Percentiles rank a stretch among this genome's conserved stretches.
These are phyloP conservation scores for Anisognathus igniventris DNA, from an alignment of 2,797 vertebrate genomes.

Conservation along the genomic window DNA sequence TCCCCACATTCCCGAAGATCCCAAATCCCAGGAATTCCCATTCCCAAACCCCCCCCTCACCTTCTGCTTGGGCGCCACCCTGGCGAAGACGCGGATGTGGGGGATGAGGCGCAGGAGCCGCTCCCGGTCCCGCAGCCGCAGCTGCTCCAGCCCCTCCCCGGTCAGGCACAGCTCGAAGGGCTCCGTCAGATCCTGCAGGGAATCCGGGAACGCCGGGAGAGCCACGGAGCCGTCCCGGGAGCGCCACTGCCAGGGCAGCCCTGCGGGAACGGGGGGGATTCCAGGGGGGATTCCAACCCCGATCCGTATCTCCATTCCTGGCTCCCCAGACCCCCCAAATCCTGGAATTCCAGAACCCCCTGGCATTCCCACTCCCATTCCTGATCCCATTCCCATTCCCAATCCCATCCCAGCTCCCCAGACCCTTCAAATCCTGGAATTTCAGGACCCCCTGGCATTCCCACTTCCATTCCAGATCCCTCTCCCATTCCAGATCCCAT, in stretches of 20 bases:
- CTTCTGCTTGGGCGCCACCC: constrained; percentile 96
- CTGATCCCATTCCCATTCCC: no score
- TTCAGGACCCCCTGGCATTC: background rate
- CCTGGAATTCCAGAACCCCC: background rate
- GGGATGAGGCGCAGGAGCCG: constrained; percentile 85
- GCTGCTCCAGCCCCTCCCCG: constrained; percentile 84
- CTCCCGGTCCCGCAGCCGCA: constrained; percentile 70
- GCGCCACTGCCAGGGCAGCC: background rate
- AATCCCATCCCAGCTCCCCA: background rate
- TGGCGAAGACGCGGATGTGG: constrained; percentile 88
- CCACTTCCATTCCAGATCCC: no score
- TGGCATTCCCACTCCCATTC: background rate
- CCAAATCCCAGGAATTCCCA: background rate
- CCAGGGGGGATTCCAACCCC: background rate
- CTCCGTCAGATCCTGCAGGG: constrained; percentile 70
- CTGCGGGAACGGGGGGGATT: background rate
- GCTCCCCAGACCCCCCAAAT: background rate
- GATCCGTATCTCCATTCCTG: background rate
- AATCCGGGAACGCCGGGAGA: constrained; percentile 71
- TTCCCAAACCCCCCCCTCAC: background rate
- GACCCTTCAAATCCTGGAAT: fast-evolving
- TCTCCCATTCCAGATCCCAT: no score
- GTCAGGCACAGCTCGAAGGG: constrained; percentile 88
- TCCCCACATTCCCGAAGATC: no score
- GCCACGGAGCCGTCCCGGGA: constrained; percentile 55